These are phyloP conservation scores for Asobara japonica DNA, from an alignment of 1,140 invertebrate species.

Conservation along the genomic window DNA sequence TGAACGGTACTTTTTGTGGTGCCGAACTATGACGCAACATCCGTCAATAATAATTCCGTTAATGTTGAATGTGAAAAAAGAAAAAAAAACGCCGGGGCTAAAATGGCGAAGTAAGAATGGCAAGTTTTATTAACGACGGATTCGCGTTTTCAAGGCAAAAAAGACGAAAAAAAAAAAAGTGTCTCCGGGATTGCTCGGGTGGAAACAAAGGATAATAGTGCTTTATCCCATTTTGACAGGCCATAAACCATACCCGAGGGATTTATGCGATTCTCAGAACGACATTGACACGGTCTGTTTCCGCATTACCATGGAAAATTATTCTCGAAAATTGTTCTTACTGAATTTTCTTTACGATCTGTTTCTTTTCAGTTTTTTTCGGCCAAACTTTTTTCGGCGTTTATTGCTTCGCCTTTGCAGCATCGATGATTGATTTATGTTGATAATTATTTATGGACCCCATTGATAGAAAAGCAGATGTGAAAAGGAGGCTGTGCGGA, in stretches of 20 bases:
- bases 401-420: neutral
- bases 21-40: neutral
- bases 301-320: constrained; percentile 3
- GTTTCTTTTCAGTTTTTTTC: neutral
- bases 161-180: neutral
- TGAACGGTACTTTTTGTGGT: too few relatives aligned
- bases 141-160: constrained; percentile 8
- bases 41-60: neutral
- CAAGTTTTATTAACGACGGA: constrained; percentile 4
- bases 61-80: neutral
- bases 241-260: constrained; percentile 6
- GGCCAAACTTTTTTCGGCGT: neutral
- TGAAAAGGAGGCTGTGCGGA: neutral
- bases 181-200: constrained; percentile 5
- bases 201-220: constrained; percentile 15
- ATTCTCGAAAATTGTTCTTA: neutral
- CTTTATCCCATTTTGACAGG: constrained; percentile 14
- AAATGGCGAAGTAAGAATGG: neutral
- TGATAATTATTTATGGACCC: neutral
- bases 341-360: neutral
- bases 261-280: constrained; percentile 9
- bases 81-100: neutral
- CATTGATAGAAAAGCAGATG: too few relatives aligned
- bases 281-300: constrained; percentile 14
- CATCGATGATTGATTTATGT: neutral